phyloP scores from a whole-genome alignment of 2,888 invertebrate genomes.

The Drepanosiphum platanoidis region DNA sequence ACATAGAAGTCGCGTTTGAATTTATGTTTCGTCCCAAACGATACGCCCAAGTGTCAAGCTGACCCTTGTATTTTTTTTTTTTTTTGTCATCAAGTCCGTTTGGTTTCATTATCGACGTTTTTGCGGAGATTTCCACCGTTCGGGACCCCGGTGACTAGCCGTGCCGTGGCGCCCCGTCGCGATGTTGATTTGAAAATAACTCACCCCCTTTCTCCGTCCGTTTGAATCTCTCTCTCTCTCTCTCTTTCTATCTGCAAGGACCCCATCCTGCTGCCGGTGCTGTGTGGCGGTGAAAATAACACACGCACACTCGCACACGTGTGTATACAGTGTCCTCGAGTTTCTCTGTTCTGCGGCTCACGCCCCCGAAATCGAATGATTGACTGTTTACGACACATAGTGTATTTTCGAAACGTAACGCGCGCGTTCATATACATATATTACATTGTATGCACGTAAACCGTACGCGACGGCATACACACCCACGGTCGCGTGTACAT shows the following conservation, averaged over 20 bases:
- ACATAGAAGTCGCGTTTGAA: conserved; percentile 15
- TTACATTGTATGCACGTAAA: not conserved
- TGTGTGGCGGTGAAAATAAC: conserved; percentile 51
- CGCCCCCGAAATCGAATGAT: conserved; percentile 59
- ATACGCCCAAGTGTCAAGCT: conserved; percentile 52
- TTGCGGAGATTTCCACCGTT: conserved; percentile 47
- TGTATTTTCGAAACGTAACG: conserved; percentile 25
- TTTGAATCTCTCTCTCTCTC: conserved; percentile 7
- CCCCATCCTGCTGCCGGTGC: conserved; percentile 23
- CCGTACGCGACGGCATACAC: not conserved
- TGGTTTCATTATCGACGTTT: conserved; percentile 61
- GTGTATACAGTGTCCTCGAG: conserved; percentile 49
- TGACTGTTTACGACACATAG: conserved; percentile 59
- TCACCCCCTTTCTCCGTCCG: conserved; percentile 22
- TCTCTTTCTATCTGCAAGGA: not conserved
- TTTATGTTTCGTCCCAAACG: conserved; percentile 7
- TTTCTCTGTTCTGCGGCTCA: conserved; percentile 8
- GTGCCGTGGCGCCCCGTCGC: conserved; percentile 50
- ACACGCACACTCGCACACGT: too few species aligned
- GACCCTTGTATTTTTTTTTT: conserved; percentile 44
- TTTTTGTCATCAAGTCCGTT: conserved; percentile 55
- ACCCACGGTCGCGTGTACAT: not conserved
- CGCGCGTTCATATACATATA: not conserved
- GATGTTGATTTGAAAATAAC: conserved; percentile 62
- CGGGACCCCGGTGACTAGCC: conserved; percentile 46